Evolutionary conservation across 2,888 invertebrate genomes (phyloP).

Genomic region (Monochamus alternatus): DNA sequence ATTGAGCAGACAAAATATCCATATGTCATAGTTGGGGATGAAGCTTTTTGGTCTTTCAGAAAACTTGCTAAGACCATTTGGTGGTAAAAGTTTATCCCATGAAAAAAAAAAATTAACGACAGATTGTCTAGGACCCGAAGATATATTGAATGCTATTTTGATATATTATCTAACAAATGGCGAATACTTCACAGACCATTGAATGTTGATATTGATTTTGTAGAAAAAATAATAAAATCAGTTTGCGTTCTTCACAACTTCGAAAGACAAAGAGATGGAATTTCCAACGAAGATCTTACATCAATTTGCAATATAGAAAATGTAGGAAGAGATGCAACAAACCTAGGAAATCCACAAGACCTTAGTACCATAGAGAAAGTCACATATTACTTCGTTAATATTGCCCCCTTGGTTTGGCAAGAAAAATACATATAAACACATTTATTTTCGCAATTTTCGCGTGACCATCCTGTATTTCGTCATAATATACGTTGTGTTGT

Average conservation of each 20-base stretch:
- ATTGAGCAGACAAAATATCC: no score
- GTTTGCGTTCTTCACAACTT: slow-evolving; percentile 9
- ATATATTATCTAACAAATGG: slow-evolving; percentile 15
- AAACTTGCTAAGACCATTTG: slow-evolving; percentile 2
- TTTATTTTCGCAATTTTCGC: background rate
- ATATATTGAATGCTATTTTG: background rate
- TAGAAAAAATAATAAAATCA: slow-evolving; percentile 16
- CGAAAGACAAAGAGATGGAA: slow-evolving; percentile 10
- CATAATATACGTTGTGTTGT: background rate
- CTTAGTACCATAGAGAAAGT: slow-evolving; percentile 3
- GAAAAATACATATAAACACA: background rate
- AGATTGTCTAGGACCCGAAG: background rate
- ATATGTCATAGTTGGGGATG: no score
- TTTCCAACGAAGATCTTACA: slow-evolving; percentile 11
- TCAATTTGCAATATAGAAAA: slow-evolving; percentile 10
- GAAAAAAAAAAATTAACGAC: background rate
- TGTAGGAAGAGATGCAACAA: background rate
- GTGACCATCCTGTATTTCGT: background rate
- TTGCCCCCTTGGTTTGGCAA: slow-evolving; percentile 2
- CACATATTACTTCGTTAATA: background rate
- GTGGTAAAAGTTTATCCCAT: slow-evolving; percentile 4
- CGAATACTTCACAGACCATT: slow-evolving; percentile 17
- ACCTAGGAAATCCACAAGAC: background rate
- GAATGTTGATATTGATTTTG: slow-evolving; percentile 11
- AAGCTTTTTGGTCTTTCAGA: no score